These are phyloP conservation scores for Clarias magur DNA, from an alignment of 2,113 vertebrate species.

Conservation along the genomic window DNA sequence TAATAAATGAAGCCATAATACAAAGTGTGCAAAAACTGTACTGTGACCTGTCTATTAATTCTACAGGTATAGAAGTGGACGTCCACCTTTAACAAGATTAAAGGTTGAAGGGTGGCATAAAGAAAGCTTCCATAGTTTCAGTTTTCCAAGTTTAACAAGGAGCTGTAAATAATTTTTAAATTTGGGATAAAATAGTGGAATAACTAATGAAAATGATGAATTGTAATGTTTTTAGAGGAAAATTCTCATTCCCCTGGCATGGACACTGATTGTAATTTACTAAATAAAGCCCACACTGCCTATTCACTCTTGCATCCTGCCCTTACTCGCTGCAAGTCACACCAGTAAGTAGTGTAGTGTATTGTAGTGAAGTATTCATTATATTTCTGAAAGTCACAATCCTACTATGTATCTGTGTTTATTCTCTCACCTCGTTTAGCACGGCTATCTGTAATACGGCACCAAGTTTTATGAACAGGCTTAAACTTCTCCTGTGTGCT, in stretches of 20 bases:
- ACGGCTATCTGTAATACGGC: background rate
- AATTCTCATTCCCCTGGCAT: background rate
- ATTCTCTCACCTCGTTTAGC: background rate
- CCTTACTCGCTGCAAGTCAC: background rate
- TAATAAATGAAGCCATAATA: background rate
- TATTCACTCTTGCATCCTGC: background rate
- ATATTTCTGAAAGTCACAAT: background rate
- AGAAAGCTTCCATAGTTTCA: background rate
- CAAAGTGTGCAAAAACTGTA: background rate
- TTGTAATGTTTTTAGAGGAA: background rate
- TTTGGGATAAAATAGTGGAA: background rate
- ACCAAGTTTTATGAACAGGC: conserved; percentile 24
- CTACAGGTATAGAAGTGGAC: background rate
- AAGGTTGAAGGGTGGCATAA: background rate
- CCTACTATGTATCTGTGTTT: background rate
- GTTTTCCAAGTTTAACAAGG: background rate
- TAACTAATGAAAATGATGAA: background rate
- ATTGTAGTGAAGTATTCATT: background rate
- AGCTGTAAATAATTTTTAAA: background rate
- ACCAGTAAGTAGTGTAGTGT: background rate
- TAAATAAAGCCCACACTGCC: background rate
- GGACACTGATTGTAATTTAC: background rate
- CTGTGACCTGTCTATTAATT: background rate
- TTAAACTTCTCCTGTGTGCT: conserved; percentile 30
- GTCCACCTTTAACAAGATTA: background rate